Base-by-base conservation (phyloP, 2,888 invertebrate genomes). In the Leucophenga montana region DNA sequence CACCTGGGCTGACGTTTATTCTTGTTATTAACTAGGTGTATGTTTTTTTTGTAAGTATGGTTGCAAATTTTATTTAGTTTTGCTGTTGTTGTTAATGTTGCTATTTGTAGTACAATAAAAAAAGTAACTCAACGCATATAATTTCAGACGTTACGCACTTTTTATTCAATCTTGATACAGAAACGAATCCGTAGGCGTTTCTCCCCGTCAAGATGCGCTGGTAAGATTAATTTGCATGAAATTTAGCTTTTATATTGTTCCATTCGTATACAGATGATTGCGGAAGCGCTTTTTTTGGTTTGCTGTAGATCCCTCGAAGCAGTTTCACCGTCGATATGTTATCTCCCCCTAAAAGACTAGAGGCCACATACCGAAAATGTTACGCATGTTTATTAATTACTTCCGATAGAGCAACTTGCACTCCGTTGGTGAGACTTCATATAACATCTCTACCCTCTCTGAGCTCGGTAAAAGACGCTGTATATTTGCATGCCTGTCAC, bases 71-170 rank as follows among this genome's bases (percentile, higher is more conserved):
- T 27, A 27, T 27, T 27, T 27, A 3, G 4, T 27, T 2, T 27
- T 27, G 27, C 4, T 27, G 3, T 39, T 39, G 39, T 39, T 8
- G 39, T 39, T 39, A 39, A 39, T 11, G 39, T 39, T 39, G 39
- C 39, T 8, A 11, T 39, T 39, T 11, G 8, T 11, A 8, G 8
- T 39, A 8, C 39, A 39, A 14, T 16, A 61, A 61, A 18, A 18
- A 18, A 68, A 71, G 71, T 69, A 80, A 76, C 75, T 83, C 77
- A 76, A 79, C 81, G 79, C 73, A 69, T 74, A 73, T 76, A 72
- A 82, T 79, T 80, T 78, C 68, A 73, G 68, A 66, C 71, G 75
- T 73, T 83, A 82, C 82, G 82, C 82, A 83, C 84, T 78, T 80
- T 72, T 72, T 57, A 54, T 57, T 66, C 76, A 74, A 82, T 82